These are phyloP conservation scores for Todus mexicanus DNA, from an alignment of 2,797 vertebrate genomes.

Conservation along the genomic window DNA sequence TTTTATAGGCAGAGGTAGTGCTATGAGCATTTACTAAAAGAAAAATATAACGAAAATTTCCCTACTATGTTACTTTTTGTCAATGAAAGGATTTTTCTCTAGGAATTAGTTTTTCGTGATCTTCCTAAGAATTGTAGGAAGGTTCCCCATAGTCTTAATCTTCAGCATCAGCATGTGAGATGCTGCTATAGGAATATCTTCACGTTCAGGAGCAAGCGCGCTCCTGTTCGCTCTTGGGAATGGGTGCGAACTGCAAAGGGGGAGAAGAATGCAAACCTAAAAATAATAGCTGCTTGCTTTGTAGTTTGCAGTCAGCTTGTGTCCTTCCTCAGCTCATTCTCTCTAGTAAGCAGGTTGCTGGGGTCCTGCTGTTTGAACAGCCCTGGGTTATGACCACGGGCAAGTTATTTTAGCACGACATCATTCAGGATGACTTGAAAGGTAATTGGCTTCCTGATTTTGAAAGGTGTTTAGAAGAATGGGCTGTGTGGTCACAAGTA, in stretches of 20 bases:
- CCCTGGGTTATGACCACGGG: neutral
- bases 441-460: neutral
- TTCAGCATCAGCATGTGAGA: neutral
- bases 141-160: neutral
- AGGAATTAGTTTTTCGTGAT: neutral
- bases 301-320: neutral
- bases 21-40: neutral
- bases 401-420: neutral
- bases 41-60: no score
- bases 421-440: neutral
- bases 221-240: neutral
- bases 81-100: neutral
- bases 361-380: neutral
- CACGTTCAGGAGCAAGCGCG: neutral
- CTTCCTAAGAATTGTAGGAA: neutral
- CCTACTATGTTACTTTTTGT: neutral
- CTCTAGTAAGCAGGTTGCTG: neutral
- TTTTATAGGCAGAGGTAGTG: neutral
- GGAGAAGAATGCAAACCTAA: neutral
- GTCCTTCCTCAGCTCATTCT: neutral
- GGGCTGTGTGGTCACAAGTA: accelerated
- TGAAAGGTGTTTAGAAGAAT: neutral
- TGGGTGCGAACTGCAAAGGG: neutral
- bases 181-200: neutral
- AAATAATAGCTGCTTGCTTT: neutral